Base-by-base conservation (phyloP, 30 jellyfish, hydroid and myxozoan genomes). In the Pseudorhiza aurosa region DNA sequence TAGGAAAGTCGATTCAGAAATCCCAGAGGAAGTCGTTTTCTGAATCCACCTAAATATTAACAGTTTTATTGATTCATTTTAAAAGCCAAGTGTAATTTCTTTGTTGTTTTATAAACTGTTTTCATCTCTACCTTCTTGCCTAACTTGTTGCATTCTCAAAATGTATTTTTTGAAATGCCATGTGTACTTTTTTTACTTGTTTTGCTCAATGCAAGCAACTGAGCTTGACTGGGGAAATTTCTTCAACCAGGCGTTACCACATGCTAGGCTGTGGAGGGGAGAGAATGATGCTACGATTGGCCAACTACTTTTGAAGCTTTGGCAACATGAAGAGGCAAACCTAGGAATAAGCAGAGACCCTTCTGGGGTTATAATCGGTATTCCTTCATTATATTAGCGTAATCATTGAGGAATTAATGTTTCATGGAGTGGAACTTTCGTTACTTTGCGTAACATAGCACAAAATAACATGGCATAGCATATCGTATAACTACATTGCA, bases 241-340 rank as follows among this genome's bases (percentile, higher is more conserved):
- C n/a, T n/a, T n/a, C n/a, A n/a, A n/a, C n/a, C 75, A 87, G 97
- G 74, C 95, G 19, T 39, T 90, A 53, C 93, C 96, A 9, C 97
- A 90, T 68, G 80, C 77, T 24, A 75, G 46, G 51, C 36, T 83
- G 43, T 90, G 97, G 97, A 82, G 97, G 31, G 97, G 96, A 15
- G 63, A 74, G 49, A 68, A 82, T 26, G 96, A 83, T 49, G 19
- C 31, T 18, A 82, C 96, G 0, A 68, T 83, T 46, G 96, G 96
- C 1, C 90, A 90, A 33, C 87, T 90, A n/a, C 69, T 90, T 12
- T 33, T 90, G 40, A 67, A 75, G 15, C 71, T 90, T 42, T 90
- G 97, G 97, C 63, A 57, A 51, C 73, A 60, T 39, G 97, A 90
- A 60, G 97, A 90, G 39, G 74, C 75, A 33, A 67, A 31, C 33